phyloP scores from a whole-genome alignment of 1,140 invertebrate species.

The Magallana ariakensis region DNA sequence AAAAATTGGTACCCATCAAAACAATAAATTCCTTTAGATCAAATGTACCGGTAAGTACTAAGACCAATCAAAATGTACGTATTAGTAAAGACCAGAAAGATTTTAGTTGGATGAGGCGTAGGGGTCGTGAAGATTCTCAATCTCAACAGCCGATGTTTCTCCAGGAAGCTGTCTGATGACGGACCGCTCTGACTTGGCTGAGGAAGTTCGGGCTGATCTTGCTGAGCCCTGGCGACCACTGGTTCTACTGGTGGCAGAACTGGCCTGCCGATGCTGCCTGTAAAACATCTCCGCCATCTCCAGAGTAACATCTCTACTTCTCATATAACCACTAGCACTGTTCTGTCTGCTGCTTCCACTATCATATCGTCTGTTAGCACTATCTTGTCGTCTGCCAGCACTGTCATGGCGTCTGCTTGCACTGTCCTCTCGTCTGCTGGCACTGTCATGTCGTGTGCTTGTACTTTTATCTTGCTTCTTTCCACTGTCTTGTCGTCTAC shows the following conservation, averaged over 20 bases:
- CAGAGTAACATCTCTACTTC: conserved; percentile 35
- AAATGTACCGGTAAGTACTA: too few species aligned
- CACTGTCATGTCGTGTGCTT: not conserved
- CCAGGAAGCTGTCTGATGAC: conserved; percentile 44
- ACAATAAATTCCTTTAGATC: too few species aligned
- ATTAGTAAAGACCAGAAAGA: not conserved
- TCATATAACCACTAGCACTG: conserved; percentile 23
- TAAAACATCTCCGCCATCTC: conserved; percentile 52
- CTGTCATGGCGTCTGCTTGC: conserved; percentile 32
- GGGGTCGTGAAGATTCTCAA: conserved; percentile 48
- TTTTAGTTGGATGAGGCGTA: conserved; percentile 12
- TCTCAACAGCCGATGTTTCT: conserved; percentile 51
- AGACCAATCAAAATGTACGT: too few species aligned
- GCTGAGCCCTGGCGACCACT: conserved; percentile 44
- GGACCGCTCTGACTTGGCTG: conserved; percentile 42
- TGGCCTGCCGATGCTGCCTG: conserved; percentile 39
- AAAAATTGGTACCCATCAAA: too few species aligned
- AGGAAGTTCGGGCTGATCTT: conserved; percentile 39
- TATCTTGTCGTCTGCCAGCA: not conserved
- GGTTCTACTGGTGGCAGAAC: conserved; percentile 48
- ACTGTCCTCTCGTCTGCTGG: not conserved
- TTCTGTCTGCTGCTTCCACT: conserved; percentile 24
- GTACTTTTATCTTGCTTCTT: not conserved
- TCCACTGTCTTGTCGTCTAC: not conserved
- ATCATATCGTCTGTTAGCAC: not conserved